These are phyloP conservation scores for Chymomyza fuscimana DNA, from an alignment of 2,888 invertebrate genomes.

Conservation along the genomic window DNA sequence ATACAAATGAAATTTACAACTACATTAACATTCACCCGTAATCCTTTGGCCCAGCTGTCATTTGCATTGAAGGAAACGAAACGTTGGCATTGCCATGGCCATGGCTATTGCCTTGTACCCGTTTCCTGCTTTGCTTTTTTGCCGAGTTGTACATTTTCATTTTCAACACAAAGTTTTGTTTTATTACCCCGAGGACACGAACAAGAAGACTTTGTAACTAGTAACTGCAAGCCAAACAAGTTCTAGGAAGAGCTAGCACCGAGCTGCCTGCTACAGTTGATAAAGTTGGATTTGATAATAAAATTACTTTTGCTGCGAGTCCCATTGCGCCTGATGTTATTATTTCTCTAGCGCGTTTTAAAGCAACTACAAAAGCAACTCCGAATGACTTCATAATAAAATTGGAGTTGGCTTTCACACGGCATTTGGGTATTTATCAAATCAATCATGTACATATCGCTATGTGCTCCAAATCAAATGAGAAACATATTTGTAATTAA, in stretches of 20 bases:
- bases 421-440: conserved; percentile 28
- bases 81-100: background rate
- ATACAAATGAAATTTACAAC: conserved; percentile 65
- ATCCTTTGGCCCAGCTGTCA: conserved; percentile 64
- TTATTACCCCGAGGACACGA: conserved; percentile 72
- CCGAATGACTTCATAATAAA: background rate
- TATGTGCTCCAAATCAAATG: conserved; percentile 43
- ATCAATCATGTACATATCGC: conserved; percentile 51
- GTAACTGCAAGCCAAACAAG: conserved; percentile 68
- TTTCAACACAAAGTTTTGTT: conserved; percentile 73
- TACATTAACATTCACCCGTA: conserved; percentile 64
- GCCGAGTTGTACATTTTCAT: conserved; percentile 67
- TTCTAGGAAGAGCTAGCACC: conserved; percentile 28
- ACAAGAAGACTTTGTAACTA: conserved; percentile 67
- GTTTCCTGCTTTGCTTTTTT: conserved; percentile 21
- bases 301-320: conserved; percentile 68
- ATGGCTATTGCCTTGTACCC: conserved; percentile 7
- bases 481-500: conserved; percentile 63
- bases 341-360: background rate
- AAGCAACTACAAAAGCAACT: background rate
- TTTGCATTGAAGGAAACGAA: conserved; percentile 48
- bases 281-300: conserved; percentile 72
- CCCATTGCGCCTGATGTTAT: conserved; percentile 11
- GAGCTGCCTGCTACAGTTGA: conserved; percentile 57
- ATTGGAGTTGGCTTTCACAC: conserved; percentile 4